Conservation (phyloP, 2,888 invertebrate genomes). For the Lacanobia wlatinum region DNA sequence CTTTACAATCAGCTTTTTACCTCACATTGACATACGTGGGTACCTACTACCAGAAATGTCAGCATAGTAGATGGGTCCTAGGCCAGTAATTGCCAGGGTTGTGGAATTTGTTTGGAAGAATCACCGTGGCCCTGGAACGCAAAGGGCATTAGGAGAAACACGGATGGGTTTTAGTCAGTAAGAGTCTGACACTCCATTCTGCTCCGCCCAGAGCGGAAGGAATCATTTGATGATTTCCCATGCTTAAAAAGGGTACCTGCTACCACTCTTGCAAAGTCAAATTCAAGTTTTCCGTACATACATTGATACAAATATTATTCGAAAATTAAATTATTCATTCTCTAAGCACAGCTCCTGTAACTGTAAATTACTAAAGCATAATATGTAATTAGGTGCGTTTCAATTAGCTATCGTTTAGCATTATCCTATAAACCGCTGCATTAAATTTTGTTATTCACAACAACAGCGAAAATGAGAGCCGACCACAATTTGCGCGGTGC, state of each 20-base stretch:
- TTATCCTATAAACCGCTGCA: slow-evolving; percentile 74
- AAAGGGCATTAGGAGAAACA: too few relatives aligned
- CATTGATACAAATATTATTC: not conserved
- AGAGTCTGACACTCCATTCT: too few relatives aligned
- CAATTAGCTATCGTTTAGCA: slow-evolving; percentile 71
- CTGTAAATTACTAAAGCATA: slow-evolving; percentile 34
- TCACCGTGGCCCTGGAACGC: too few relatives aligned
- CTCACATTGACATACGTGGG: not conserved
- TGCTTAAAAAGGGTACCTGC: too few relatives aligned
- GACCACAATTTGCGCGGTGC: slow-evolving; percentile 86
- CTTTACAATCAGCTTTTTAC: not conserved
- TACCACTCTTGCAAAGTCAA: not conserved
- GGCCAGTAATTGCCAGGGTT: too few relatives aligned
- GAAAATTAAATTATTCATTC: not conserved
- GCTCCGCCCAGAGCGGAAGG: too few relatives aligned
- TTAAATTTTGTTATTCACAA: slow-evolving; percentile 79
- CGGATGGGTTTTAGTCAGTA: too few relatives aligned
- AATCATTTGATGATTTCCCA: too few relatives aligned
- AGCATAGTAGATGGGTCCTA: too few relatives aligned
- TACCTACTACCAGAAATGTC: too few relatives aligned
- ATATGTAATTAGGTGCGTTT: slow-evolving; percentile 41
- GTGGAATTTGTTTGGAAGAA: too few relatives aligned
- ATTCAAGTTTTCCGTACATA: not conserved
- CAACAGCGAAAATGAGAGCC: slow-evolving; percentile 80
- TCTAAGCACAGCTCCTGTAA: slow-evolving; percentile 5